Base-by-base conservation (phyloP, 1,140 invertebrate genomes). In the Venturia canescens region DNA sequence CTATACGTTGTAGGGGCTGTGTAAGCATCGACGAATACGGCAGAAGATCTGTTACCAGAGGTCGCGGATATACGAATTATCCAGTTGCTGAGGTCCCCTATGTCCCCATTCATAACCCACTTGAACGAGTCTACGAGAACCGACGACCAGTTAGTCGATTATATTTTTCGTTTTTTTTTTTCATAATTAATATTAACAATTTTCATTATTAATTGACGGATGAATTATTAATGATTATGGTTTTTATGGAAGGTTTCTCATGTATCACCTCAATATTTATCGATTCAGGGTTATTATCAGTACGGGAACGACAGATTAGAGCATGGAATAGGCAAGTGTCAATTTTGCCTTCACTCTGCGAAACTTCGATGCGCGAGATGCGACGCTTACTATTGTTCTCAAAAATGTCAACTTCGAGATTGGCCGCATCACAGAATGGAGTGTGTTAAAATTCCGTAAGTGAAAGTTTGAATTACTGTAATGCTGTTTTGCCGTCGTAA, bases 21-120 rank as follows among this genome's bases (percentile, higher is more conserved):
- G 15, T 87, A 11, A 81, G 67, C 3, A 38, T 89, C 23, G 84
- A 87, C 0, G 76, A 44, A 53, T 86, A 89, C 82, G 90, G 90
- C 7, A 87, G 82, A 26, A 86, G 88, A 74, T 86, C 85, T 16
- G 86, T 92, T 18, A 79, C 86, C 3, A 76, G 85, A 82, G 91
- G 91, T 53, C 86, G 91, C 13, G 90, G 90, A 1, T 88, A 87
- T 31, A 88, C 86, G 2, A 57, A 57, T 6, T 91, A 91, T 69
- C 84, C 87, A 67, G 80, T 88, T 18, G 88, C 90, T 7, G 80
- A 86, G 11, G 80, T 80, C 7, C 13, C 26, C 1, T 38, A 86
- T 77, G 84, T 83, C 29, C 82, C 82, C 5, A 69, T 86, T n/a
- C 67, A 82, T 11, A 69, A 82, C 0, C 80, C 80, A 7, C 63